Evolutionary conservation across 2,113 vertebrate genomes (phyloP).

Genomic region (Engystomops pustulosus): DNA sequence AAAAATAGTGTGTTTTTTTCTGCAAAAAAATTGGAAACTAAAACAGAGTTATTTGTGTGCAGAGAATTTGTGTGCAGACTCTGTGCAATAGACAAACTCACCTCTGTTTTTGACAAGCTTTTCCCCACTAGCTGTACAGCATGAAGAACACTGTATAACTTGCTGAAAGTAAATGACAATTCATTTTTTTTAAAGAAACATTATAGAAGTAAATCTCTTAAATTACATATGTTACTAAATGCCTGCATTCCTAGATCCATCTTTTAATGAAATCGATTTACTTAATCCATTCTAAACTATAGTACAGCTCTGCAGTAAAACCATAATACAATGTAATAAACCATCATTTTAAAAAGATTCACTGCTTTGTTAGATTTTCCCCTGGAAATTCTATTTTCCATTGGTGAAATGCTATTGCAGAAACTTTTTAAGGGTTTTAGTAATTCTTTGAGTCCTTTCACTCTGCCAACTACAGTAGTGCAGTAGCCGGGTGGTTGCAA

Average conservation of each 20-base stretch:
- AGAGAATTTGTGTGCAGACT: too few species aligned
- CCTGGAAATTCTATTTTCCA: too few species aligned
- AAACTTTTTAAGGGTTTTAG: background rate
- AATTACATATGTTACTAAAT: constrained; percentile 5
- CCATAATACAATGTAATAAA: background rate
- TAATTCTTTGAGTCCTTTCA: background rate
- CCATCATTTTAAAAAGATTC: constrained; percentile 9
- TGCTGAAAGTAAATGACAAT: background rate
- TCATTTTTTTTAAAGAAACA: background rate
- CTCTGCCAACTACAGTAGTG: background rate
- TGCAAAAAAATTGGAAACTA: too few species aligned
- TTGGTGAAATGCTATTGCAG: too few species aligned
- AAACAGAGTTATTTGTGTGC: too few species aligned
- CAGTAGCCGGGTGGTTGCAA: background rate
- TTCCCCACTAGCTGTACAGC: background rate
- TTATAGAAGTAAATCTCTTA: background rate
- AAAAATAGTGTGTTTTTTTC: too few species aligned
- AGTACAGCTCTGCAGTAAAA: background rate
- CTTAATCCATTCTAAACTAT: background rate
- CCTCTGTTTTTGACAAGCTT: background rate
- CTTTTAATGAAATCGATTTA: constrained; percentile 19
- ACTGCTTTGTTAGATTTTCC: background rate
- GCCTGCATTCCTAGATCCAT: background rate
- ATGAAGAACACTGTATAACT: background rate
- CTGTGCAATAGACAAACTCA: too few species aligned